Base-by-base conservation (phyloP, 1,140 invertebrate genomes). In the Euura lappo region DNA sequence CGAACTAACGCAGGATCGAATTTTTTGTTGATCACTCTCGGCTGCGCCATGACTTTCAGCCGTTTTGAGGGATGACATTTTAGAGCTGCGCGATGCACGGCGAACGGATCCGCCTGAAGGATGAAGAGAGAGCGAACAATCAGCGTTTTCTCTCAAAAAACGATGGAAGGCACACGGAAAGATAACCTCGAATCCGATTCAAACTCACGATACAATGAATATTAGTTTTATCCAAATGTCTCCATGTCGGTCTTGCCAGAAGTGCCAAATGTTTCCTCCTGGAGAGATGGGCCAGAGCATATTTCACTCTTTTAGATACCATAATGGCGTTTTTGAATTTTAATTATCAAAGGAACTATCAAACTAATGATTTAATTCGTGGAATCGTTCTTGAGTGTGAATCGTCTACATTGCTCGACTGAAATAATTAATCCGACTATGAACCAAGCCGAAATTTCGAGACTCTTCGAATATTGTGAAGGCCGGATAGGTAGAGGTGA, bases 281-380 rank as follows among this genome's bases (percentile, higher is more conserved):
- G 11, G 83, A 81, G 51, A 86, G 77, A 80, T 86, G 85, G 71
- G 77, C 76, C 73, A 78, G 78, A 45, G 83, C 84, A 74, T 85
- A 85, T 79, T 82, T 85, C 70, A 86, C 75, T 77, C 79, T 83
- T 70, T 77, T 77, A 8, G 76, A 79, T 46, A 79, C 65, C 81
- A 82, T 85, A 76, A 78, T 79, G 51, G 13, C 51, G 51, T 60
- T 60, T 60, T 60, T 60, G 13, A 60, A 11, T 60, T 60, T 60
- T 8, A 60, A n/a, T 60, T 60, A 60, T 60, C 51, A 6, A 28
- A 28, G 10, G 8, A n/a, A 60, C n/a, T n/a, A n/a, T n/a, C n/a
- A n/a, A n/a, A n/a, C 51, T 11, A n/a, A 60, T 60, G 13, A 60
- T 60, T 60, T 60, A n/a, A 28, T 28, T 28, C 28, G 28, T 1